Conservation (phyloP, 37 sponge, comb jelly and placozoan species). For the Spongilla lacustris region DNA sequence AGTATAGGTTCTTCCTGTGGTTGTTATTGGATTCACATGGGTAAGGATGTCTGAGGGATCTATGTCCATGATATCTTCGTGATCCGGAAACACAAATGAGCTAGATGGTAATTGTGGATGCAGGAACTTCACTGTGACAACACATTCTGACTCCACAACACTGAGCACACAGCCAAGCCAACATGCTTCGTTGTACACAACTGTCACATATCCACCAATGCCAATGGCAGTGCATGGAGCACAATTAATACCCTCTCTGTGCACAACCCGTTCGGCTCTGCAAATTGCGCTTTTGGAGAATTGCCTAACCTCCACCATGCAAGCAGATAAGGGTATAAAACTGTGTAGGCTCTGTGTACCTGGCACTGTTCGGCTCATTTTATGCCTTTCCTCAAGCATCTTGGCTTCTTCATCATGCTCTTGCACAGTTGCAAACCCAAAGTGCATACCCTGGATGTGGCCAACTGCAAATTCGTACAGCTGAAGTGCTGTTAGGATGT, state of each 20-base stretch:
- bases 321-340: constrained; percentile 35
- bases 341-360: constrained; percentile 45
- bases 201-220: constrained; percentile 43
- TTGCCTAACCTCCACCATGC: constrained; percentile 5
- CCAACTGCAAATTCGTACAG: constrained; percentile 35
- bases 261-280: constrained; percentile 78
- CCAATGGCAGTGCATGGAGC: constrained; percentile 6
- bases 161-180: constrained; percentile 54
- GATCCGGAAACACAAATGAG: constrained; percentile 27
- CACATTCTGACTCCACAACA: not conserved
- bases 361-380: constrained; percentile 44
- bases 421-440: constrained; percentile 19
- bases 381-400: constrained; percentile 26
- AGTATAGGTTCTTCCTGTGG: constrained; percentile 21
- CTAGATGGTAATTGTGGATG: constrained; percentile 43
- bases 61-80: constrained; percentile 5
- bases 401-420: constrained; percentile 21
- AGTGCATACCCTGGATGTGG: constrained; percentile 16
- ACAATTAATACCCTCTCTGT: constrained; percentile 87
- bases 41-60: not conserved
- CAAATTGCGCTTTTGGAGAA: constrained; percentile 17
- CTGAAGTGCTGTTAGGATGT: constrained; percentile 60
- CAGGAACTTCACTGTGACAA: constrained; percentile 27
- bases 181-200: constrained; percentile 35
- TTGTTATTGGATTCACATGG: constrained; percentile 25